Base-by-base conservation (phyloP, 2,888 invertebrate genomes). In the Drosophila paranaensis region DNA sequence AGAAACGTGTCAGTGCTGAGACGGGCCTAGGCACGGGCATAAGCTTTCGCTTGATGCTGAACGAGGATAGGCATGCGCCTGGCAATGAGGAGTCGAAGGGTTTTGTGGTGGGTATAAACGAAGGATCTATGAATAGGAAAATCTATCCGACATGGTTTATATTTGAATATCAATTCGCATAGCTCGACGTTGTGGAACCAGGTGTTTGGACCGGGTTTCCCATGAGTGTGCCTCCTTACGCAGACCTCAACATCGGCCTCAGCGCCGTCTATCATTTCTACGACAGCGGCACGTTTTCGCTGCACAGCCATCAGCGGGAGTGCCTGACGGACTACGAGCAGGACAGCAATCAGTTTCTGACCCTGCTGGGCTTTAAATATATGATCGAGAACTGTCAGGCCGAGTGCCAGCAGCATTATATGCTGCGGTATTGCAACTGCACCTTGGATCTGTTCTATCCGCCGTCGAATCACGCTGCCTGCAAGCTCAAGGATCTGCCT, bases 381-480 rank as follows among this genome's bases (percentile, higher is more conserved):
- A 89, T 91, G 81, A n/a, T 79, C 42, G 81, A 88, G 63, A 92
- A 92, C 72, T 92, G 92, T 33, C 14, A 69, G 40, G 82, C 90
- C 5, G 90, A 91, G 58, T 92, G 92, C 48, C 91, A 90, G 54
- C 91, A 92, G 55, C 65, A 74, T 3, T 79, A 90, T 63, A 60
- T 90, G 70, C 20, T 90, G 37, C 76, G 74, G 42, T 90, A 78
- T 60, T 92, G 92, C 73, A 91, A 91, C 69, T 92, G 92, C 61
- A 90, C 90, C 0, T 11, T 91, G 63, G 92, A 91, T 63, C 71
- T 91, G 9, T 84, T 91, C 37, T 92, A 81, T 74, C 92, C 92
- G 0, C 81, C 85, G 14, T 91, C 91, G 71, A 48, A 66, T 6
- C 81, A 83, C 53, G 69, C 66, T 2, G 13, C 82, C 5, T 92